Conservation (phyloP, 2,888 invertebrate genomes). For the Itoplectis maculator region DNA sequence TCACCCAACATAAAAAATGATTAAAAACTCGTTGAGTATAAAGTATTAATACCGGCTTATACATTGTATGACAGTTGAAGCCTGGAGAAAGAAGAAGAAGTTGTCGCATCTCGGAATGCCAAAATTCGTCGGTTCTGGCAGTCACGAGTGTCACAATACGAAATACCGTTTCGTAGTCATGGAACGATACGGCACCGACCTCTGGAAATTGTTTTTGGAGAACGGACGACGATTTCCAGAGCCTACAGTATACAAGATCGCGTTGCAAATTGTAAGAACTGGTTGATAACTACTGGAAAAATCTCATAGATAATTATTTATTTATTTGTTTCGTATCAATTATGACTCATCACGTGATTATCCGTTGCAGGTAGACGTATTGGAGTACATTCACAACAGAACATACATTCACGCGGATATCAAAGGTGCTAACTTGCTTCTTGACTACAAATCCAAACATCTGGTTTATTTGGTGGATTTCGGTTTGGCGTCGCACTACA, state of each 20-base stretch:
- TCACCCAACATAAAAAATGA: too few relatives aligned
- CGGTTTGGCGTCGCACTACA: constrained; percentile 93
- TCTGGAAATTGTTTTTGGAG: constrained; percentile 91
- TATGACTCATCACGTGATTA: not conserved
- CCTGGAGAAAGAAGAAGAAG: constrained; percentile 89
- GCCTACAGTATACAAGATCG: constrained; percentile 91
- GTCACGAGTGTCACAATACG: constrained; percentile 90
- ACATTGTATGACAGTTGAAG: constrained; percentile 86
- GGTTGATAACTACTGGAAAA: not conserved
- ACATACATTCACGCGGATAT: constrained; percentile 98
- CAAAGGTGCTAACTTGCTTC: constrained; percentile 96
- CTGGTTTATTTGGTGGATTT: constrained; percentile 96
- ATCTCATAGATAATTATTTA: too few relatives aligned
- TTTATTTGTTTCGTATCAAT: not conserved
- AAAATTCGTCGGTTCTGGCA: constrained; percentile 92
- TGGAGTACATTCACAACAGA: constrained; percentile 96
- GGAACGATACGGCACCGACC: constrained; percentile 94
- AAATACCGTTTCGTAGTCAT: constrained; percentile 94
- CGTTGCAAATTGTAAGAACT: constrained; percentile 91
- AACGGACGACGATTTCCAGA: constrained; percentile 89
- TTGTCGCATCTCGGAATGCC: constrained; percentile 94
- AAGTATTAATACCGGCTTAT: constrained; percentile 8
- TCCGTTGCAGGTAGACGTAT: constrained; percentile 90
- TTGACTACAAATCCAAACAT: constrained; percentile 89
- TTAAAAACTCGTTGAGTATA: not conserved